Conservation (phyloP, 2,888 invertebrate genomes). For the Athetis lepigone region DNA sequence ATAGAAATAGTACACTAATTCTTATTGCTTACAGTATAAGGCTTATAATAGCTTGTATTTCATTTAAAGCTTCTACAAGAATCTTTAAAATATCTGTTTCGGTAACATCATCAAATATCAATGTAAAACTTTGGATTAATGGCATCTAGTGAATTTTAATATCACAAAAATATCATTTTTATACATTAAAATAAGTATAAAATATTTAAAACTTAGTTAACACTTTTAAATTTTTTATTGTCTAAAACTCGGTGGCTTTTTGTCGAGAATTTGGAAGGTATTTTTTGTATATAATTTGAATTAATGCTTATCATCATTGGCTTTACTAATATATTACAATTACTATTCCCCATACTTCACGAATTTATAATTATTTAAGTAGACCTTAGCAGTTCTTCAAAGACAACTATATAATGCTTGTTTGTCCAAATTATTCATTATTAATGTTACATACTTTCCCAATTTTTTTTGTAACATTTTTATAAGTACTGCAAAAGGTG, state of each 20-base stretch:
- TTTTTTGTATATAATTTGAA: background rate
- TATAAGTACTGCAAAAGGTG: constrained; percentile 22
- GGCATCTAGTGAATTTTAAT: constrained; percentile 65
- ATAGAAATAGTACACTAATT: constrained; percentile 2
- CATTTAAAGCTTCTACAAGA: constrained; percentile 2
- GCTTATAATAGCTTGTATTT: constrained; percentile 1
- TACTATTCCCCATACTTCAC: no score
- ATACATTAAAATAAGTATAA: constrained; percentile 20
- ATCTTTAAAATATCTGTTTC: constrained; percentile 41
- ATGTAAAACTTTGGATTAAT: constrained; percentile 68
- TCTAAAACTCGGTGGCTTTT: constrained; percentile 36
- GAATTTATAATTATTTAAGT: background rate
- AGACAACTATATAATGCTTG: no score
- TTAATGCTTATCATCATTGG: background rate
- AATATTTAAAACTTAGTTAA: constrained; percentile 38
- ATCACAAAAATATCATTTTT: constrained; percentile 60
- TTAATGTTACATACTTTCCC: background rate
- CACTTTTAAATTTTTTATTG: constrained; percentile 11
- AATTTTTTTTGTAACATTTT: constrained; percentile 24
- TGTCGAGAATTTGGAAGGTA: constrained; percentile 23
- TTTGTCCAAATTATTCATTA: no score
- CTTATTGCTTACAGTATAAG: constrained; percentile 17
- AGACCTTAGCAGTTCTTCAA: background rate
- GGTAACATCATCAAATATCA: constrained; percentile 55
- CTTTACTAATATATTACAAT: background rate